These are phyloP conservation scores for Perodicticus potto DNA, from an alignment of 2,797 vertebrate species.

Conservation along the genomic window DNA sequence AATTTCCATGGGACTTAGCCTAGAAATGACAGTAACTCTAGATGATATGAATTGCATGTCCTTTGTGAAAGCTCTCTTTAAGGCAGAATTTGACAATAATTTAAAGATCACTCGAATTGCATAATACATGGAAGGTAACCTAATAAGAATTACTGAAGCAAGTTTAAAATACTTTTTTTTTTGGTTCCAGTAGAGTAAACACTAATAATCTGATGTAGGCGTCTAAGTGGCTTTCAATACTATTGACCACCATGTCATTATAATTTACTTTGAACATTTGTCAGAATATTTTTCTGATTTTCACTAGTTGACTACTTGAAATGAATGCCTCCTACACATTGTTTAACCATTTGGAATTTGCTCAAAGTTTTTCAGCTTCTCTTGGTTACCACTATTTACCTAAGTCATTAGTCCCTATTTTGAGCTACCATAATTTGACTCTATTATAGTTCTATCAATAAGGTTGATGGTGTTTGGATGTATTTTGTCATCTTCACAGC, in stretches of 20 bases:
- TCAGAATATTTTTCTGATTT: conserved; percentile 7
- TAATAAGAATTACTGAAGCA: conserved; percentile 22
- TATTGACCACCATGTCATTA: conserved; percentile 25
- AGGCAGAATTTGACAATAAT: conserved; percentile 80
- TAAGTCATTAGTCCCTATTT: conserved; percentile 10
- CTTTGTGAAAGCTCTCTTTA: conserved; percentile 81
- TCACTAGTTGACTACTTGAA: background rate
- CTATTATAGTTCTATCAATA: background rate
- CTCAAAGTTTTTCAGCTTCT: background rate
- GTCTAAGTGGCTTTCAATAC: conserved; percentile 56
- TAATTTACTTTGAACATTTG: conserved; percentile 55
- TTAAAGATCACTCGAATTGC: conserved; percentile 72
- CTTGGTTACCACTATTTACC: background rate
- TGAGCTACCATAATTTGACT: background rate
- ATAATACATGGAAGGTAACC: conserved; percentile 69
- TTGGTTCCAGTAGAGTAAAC: conserved; percentile 50
- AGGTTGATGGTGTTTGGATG: background rate
- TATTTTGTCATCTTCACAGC: background rate
- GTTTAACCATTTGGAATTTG: conserved; percentile 3
- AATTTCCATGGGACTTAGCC: conserved; percentile 85
- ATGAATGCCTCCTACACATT: background rate
- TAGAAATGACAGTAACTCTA: conserved; percentile 83
- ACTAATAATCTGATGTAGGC: conserved; percentile 41
- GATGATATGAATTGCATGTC: conserved; percentile 81
- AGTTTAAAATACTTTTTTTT: conserved; percentile 67